These are phyloP conservation scores for Mesocricetus auratus DNA, from an alignment of 2,113 vertebrate species.

Conservation along the genomic window DNA sequence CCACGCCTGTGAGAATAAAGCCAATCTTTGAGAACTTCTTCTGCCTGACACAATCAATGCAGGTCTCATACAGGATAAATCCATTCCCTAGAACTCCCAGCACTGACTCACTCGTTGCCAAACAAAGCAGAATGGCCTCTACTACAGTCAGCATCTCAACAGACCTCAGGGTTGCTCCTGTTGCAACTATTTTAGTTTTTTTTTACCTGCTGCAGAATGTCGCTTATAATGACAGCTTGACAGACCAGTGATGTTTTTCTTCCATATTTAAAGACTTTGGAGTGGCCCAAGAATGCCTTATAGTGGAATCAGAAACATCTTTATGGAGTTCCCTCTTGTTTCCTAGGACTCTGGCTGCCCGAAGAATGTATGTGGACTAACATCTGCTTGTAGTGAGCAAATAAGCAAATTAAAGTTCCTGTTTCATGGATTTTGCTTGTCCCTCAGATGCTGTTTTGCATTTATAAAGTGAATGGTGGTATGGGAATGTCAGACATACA, in stretches of 20 bases:
- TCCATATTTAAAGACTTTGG: neutral
- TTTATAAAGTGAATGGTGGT: neutral
- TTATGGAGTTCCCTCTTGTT: neutral
- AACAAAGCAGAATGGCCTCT: slow-evolving; percentile 46
- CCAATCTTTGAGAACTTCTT: slow-evolving; percentile 12
- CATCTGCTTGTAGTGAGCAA: slow-evolving; percentile 15
- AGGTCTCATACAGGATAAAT: slow-evolving; percentile 41
- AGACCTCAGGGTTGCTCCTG: neutral
- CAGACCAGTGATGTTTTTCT: neutral
- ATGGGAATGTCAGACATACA: neutral
- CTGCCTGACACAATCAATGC: slow-evolving; percentile 25
- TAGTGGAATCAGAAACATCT: neutral
- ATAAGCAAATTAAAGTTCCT: slow-evolving; percentile 64
- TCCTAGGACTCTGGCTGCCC: neutral
- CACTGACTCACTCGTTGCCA: neutral
- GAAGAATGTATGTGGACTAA: neutral
- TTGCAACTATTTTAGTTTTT: neutral
- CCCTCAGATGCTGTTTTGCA: slow-evolving; percentile 53
- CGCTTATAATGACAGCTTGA: neutral
- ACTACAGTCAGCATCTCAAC: neutral
- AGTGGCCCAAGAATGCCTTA: neutral
- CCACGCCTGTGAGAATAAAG: slow-evolving; percentile 61
- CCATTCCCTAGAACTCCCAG: slow-evolving; percentile 49
- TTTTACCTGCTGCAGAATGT: neutral
- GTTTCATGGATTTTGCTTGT: slow-evolving; percentile 45